phyloP scores from a whole-genome alignment of 2,888 invertebrate species.

The Cosmorhoe ocellata region DNA sequence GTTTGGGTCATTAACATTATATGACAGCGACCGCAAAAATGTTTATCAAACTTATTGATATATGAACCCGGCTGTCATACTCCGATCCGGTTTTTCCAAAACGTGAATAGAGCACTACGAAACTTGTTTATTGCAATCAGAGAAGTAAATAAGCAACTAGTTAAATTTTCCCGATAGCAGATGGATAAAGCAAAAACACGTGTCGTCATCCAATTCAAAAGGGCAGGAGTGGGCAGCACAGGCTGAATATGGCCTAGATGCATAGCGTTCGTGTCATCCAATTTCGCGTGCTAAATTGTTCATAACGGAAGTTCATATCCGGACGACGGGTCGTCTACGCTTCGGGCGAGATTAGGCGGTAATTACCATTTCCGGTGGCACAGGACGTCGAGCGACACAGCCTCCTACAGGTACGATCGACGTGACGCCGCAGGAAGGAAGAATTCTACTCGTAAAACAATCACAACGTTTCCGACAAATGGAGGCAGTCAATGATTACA shows the following conservation, averaged over 20 bases:
- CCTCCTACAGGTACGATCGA: slow-evolving; percentile 38
- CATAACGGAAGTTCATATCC: slow-evolving; percentile 95
- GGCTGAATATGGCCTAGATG: slow-evolving; percentile 72
- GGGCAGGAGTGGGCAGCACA: slow-evolving; percentile 35
- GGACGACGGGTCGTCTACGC: slow-evolving; percentile 81
- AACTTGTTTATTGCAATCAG: neutral
- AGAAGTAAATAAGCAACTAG: slow-evolving; percentile 17
- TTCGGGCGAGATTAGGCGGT: slow-evolving; percentile 82
- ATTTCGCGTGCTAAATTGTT: slow-evolving; percentile 89
- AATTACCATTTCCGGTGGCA: slow-evolving; percentile 82
- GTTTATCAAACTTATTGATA: too few species aligned
- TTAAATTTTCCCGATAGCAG: slow-evolving; percentile 23
- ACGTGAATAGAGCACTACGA: too few species aligned
- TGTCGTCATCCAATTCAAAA: too few species aligned
- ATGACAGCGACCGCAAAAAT: too few species aligned
- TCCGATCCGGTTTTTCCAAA: too few species aligned
- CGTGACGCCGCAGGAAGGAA: slow-evolving; percentile 50
- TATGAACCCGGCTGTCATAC: too few species aligned
- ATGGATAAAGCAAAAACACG: too few species aligned
- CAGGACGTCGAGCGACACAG: slow-evolving; percentile 68
- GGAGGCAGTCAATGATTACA: slow-evolving; percentile 29
- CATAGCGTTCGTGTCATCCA: slow-evolving; percentile 78
- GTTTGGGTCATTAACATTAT: too few species aligned
- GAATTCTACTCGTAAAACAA: slow-evolving; percentile 52
- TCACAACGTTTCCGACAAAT: slow-evolving; percentile 42